These are phyloP conservation scores for Papilio xuthus DNA, from an alignment of 1,140 invertebrate species.

Conservation along the genomic window DNA sequence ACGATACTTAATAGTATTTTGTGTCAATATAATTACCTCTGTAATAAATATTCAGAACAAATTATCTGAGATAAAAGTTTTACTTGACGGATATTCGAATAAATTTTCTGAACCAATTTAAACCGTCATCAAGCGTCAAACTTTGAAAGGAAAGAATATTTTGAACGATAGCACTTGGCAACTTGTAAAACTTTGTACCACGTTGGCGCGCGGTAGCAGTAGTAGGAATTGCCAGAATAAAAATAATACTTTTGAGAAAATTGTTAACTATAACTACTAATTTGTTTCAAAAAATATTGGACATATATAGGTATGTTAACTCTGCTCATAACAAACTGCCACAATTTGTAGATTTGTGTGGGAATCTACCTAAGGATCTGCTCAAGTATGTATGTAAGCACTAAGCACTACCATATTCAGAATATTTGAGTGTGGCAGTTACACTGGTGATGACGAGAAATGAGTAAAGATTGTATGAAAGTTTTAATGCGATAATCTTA, in stretches of 20 bases:
- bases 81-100: constrained; percentile 34
- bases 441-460: too few relatives aligned
- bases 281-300: not conserved
- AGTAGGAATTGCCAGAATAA: not conserved
- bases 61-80: constrained; percentile 12
- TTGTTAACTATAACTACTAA: not conserved
- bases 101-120: constrained; percentile 18
- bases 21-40: constrained; percentile 14
- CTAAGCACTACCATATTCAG: too few relatives aligned
- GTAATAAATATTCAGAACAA: not conserved
- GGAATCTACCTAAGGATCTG: too few relatives aligned
- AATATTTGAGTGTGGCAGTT: too few relatives aligned
- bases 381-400: too few relatives aligned
- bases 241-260: not conserved
- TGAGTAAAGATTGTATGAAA: too few relatives aligned
- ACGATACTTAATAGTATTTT: not conserved
- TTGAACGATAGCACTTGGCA: constrained; percentile 20
- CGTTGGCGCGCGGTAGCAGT: not conserved
- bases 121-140: constrained; percentile 34
- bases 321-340: too few relatives aligned
- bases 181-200: constrained; percentile 15
- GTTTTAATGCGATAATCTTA: too few relatives aligned
- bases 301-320: too few relatives aligned
- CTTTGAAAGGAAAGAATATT: constrained; percentile 30
- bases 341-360: too few relatives aligned